Evolutionary conservation across 1,140 invertebrate genomes (phyloP), one percentile per base, ranked within the genome.

Genomic region (Gonioctena quinquepunctata): DNA sequence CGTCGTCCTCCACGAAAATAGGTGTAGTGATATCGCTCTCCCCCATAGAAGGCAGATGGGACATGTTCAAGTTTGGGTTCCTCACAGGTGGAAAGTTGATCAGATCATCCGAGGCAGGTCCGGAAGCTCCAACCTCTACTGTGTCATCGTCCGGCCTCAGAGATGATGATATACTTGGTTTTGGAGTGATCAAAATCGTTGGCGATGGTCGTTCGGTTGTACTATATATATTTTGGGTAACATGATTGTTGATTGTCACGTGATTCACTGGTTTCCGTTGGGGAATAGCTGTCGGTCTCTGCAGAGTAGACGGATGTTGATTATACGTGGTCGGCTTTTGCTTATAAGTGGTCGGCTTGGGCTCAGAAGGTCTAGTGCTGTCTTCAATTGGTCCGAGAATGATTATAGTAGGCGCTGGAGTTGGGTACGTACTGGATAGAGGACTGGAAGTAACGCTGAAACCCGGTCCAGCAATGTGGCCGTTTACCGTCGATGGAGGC

Each of bases 41-140:
- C 11, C 82, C 85, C 2, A 86, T 82, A 1, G 87, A 87, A 82
- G 1, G 87, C 82, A 1, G 86, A 3, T 83, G 84, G 0, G 90
- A 90, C 66, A 88, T 88, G 66, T 93, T 94, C 0, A 93, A 82
- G 83, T 92, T 91, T 0, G 93, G 93, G 81, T 94, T 93, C 61
- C 92, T 87, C 1, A 93, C 93, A 0, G 93, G 93, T 25, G 93
- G 93, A 82, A 94, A 94, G 71, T 93, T 93, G 18, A 90, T 89
- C 3, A 91, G 81, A 67, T 93, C 90, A 70, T 93, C 90, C 0
- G 89, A 86, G 1, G 89, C 87, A n/a, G 79, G 76, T 69, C 76
- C 70, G 26, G 64, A 48, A 49, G 76, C 74, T 3, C 74, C 68
- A 1, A 71, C 71, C 5, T 73, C 70, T 7, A 74, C 68, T 52